Percentiles rank a stretch among this genome's conserved stretches.
phyloP scores from a whole-genome alignment of 2,888 invertebrate species.

The Bombylius discolor region DNA sequence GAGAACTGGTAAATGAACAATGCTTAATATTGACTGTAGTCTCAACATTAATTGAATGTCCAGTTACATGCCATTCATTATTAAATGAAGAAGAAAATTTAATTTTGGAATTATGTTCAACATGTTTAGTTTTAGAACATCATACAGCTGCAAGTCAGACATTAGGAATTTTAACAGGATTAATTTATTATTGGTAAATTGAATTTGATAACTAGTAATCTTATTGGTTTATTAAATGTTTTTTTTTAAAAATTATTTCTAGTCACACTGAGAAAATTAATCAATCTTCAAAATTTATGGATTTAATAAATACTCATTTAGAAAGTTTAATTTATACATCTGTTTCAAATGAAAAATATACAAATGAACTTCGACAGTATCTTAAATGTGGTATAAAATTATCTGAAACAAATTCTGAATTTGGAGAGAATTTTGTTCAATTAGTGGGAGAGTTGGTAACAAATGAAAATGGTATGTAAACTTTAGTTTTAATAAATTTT shows the following conservation, averaged over 20 bases:
- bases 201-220: background rate
- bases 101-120: slow-evolving; percentile 28
- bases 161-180: slow-evolving; percentile 30
- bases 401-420: slow-evolving; percentile 48
- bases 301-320: slow-evolving; percentile 31
- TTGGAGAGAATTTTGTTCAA: slow-evolving; percentile 52
- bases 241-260: background rate
- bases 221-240: background rate
- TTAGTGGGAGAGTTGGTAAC: slow-evolving; percentile 42
- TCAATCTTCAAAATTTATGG: slow-evolving; percentile 25
- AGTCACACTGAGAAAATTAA: slow-evolving; percentile 16
- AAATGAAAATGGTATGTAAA: slow-evolving; percentile 23
- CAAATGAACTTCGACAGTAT: slow-evolving; percentile 29
- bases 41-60: slow-evolving; percentile 31
- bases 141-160: slow-evolving; percentile 32
- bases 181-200: slow-evolving; percentile 19
- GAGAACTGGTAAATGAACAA: slow-evolving; percentile 29
- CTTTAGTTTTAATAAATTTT: background rate
- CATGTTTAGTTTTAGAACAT: slow-evolving; percentile 31
- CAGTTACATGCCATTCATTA: slow-evolving; percentile 31
- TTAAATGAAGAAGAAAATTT: slow-evolving; percentile 28
- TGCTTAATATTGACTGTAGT: slow-evolving; percentile 31
- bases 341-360: slow-evolving; percentile 26
- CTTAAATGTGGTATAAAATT: slow-evolving; percentile 56
- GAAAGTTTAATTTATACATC: slow-evolving; percentile 33